phyloP scores from a whole-genome alignment of 2,888 invertebrate genomes.

The Pimpla rufipes region DNA sequence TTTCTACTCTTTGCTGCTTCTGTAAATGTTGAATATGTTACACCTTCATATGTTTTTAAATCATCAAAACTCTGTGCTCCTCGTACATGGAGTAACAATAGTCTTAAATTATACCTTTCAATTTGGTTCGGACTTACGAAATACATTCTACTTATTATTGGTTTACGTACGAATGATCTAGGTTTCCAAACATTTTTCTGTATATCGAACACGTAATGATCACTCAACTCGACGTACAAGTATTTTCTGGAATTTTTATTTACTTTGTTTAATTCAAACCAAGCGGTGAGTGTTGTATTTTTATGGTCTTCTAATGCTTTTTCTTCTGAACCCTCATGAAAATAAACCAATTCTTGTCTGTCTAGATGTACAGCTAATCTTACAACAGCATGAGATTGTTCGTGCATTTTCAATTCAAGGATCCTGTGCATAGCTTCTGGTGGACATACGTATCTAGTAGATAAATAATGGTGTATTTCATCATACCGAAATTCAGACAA shows the following conservation, averaged over 20 bases:
- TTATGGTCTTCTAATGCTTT: slow-evolving; percentile 41
- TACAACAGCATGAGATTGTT: slow-evolving; percentile 67
- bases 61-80: slow-evolving; percentile 39
- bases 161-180: slow-evolving; percentile 40
- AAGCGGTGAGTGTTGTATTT: slow-evolving; percentile 50
- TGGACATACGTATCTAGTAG: slow-evolving; percentile 71
- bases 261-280: slow-evolving; percentile 52
- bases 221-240: slow-evolving; percentile 52
- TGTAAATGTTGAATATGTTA: slow-evolving; percentile 32
- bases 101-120: slow-evolving; percentile 53
- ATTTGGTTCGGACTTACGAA: slow-evolving; percentile 55
- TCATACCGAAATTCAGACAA: slow-evolving; percentile 39
- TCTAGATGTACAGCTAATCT: slow-evolving; percentile 72
- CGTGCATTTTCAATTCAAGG: slow-evolving; percentile 67
- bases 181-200: slow-evolving; percentile 39
- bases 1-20: slow-evolving; percentile 31
- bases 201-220: slow-evolving; percentile 51
- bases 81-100: slow-evolving; percentile 56
- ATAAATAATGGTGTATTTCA: slow-evolving; percentile 70
- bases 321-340: slow-evolving; percentile 42
- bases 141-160: slow-evolving; percentile 59
- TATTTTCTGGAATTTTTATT: slow-evolving; percentile 38
- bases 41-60: slow-evolving; percentile 34
- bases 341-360: slow-evolving; percentile 71
- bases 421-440: slow-evolving; percentile 71